phyloP scores from a whole-genome alignment of 2,113 vertebrate genomes.

The Platichthys flesus region DNA sequence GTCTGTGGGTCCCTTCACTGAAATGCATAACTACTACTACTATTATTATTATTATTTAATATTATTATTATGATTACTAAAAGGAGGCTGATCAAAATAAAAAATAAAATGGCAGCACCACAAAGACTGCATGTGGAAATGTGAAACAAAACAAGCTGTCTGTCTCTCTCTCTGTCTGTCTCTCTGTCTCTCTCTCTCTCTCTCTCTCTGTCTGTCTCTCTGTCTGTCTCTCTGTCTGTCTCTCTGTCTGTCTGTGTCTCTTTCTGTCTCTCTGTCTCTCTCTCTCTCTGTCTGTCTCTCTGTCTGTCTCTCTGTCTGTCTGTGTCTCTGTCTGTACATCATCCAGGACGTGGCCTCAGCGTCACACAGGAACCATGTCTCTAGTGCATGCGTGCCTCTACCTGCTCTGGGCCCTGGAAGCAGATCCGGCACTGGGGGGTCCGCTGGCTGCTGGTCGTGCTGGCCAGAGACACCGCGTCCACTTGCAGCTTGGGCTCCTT shows the following conservation, averaged over 20 bases:
- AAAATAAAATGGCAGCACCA: neutral
- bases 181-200: neutral
- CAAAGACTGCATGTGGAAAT: conserved; percentile 11
- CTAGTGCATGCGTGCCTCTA: conserved; percentile 48
- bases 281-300: neutral
- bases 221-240: neutral
- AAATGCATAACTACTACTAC: no score
- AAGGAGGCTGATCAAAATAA: no score
- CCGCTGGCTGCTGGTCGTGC: conserved; percentile 89
- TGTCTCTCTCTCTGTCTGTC: neutral
- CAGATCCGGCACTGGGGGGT: conserved; percentile 94
- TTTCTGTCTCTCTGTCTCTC: neutral
- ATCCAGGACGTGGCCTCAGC: conserved; percentile 3
- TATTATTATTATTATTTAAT: neutral
- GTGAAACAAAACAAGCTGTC: conserved; percentile 10
- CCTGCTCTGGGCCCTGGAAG: conserved; percentile 94
- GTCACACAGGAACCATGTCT: no score
- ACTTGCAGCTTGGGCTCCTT: conserved; percentile 85
- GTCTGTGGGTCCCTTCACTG: no score
- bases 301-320: neutral
- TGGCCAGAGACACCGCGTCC: conserved; percentile 90
- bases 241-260: neutral
- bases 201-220: conserved; percentile 1
- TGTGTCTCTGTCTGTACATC: neutral
- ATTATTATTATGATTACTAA: no score